phyloP scores from a whole-genome alignment of 2,797 vertebrate species.

The Euphonia xanthogaster region DNA sequence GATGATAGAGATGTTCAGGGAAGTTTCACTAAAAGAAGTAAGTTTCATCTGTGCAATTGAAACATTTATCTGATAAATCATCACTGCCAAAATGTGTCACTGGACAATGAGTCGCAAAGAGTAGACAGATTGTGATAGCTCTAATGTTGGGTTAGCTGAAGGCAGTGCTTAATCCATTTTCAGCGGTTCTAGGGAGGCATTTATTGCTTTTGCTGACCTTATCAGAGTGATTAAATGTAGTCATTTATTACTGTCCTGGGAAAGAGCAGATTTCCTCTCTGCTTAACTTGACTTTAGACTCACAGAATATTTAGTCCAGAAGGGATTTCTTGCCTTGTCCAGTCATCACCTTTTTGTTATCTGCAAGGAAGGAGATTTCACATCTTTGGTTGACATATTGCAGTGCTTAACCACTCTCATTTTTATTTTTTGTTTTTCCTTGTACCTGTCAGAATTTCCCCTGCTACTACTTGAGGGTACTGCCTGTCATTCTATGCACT shows the following conservation, averaged over 20 bases:
- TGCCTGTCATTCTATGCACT: not conserved
- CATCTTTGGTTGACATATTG: not conserved
- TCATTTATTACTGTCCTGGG: not conserved
- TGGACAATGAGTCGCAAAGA: not conserved
- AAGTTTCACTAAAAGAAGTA: not conserved
- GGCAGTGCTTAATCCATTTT: not conserved
- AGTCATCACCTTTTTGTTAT: not conserved
- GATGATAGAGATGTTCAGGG: not conserved
- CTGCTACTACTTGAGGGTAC: not conserved
- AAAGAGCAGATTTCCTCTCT: not conserved
- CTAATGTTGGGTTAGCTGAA: not conserved
- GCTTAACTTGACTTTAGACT: not conserved
- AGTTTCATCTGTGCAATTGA: not conserved
- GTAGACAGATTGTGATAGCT: not conserved
- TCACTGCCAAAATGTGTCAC: not conserved
- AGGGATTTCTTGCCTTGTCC: not conserved
- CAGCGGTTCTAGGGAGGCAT: not conserved
- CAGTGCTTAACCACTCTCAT: not conserved
- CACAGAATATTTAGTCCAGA: not conserved
- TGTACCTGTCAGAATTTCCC: not conserved
- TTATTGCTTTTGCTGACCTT: not conserved
- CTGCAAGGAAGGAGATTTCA: not conserved
- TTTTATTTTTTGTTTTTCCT: not conserved
- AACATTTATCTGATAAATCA: not conserved
- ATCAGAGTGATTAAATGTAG: not conserved